Evolutionary conservation across 2,113 vertebrate species (phyloP).

Genomic region (Cephalopholis sonnerati): DNA sequence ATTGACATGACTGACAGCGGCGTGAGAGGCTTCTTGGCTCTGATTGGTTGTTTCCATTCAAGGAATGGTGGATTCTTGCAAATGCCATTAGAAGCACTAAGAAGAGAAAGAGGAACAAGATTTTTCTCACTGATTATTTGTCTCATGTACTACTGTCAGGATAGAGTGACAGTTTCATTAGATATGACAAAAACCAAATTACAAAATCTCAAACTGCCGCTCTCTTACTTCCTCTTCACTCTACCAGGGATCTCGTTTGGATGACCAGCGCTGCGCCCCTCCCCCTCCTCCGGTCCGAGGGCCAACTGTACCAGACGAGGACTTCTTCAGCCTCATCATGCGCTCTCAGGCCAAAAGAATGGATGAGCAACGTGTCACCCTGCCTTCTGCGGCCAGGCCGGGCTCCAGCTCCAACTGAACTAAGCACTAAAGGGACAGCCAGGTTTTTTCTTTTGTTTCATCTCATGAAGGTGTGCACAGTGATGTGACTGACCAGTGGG

Average conservation of each 20-base stretch:
- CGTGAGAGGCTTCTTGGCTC: no score
- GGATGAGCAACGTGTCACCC: constrained; percentile 94
- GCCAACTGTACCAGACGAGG: constrained; percentile 95
- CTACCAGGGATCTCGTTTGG: constrained; percentile 91
- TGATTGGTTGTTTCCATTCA: no score
- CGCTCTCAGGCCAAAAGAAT: constrained; percentile 96
- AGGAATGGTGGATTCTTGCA: no score
- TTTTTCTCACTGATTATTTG: no score
- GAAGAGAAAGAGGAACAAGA: no score
- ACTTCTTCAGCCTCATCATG: constrained; percentile 98
- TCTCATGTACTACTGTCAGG: no score
- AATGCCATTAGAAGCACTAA: no score
- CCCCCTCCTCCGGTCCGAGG: constrained; percentile 88
- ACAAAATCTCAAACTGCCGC: neutral
- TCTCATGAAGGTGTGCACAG: constrained; percentile 32
- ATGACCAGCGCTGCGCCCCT: constrained; percentile 96
- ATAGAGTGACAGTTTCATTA: no score
- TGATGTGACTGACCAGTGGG: neutral
- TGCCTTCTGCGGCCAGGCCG: constrained; percentile 82
- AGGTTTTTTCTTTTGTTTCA: neutral
- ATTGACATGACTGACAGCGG: no score
- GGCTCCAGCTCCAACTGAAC: constrained; percentile 77
- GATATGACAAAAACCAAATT: no score
- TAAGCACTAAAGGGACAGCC: constrained; percentile 42
- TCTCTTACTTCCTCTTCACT: neutral